Percentiles rank a stretch among this genome's conserved stretches.
Evolutionary conservation across 2,797 vertebrate genomes (phyloP).

Genomic region (Enteromius fasciolatus): DNA sequence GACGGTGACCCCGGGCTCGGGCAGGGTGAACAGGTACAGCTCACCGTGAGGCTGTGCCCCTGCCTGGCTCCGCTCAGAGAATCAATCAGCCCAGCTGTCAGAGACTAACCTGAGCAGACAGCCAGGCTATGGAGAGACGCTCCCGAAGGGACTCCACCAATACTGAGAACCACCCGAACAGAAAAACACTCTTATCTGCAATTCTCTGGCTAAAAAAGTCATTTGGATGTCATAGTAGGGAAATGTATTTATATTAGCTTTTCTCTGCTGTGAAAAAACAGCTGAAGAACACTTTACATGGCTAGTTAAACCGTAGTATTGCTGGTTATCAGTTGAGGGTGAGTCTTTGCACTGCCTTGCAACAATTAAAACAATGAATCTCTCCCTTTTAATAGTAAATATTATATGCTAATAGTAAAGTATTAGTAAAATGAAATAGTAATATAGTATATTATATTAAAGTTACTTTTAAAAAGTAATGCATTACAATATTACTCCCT

Average conservation of each 20-base stretch:
- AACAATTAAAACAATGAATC: neutral
- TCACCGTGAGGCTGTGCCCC: constrained; percentile 52
- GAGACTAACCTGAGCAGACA: constrained; percentile 58
- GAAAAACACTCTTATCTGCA: neutral
- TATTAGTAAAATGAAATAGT: no score
- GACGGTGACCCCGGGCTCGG: constrained; percentile 38
- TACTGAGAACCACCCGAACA: constrained; percentile 8
- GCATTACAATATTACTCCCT: no score
- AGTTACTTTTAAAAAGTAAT: no score
- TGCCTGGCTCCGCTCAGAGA: constrained; percentile 56
- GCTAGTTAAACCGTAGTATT: neutral
- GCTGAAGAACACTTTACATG: neutral
- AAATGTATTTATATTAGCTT: neutral
- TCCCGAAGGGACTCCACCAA: constrained; percentile 54
- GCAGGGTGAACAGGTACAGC: constrained; percentile 60
- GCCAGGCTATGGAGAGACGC: constrained; percentile 42
- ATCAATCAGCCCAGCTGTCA: constrained; percentile 63
- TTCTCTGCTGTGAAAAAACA: constrained; percentile 2
- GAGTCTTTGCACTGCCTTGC: neutral
- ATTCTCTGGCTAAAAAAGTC: neutral
- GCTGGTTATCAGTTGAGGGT: neutral
- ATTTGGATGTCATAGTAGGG: constrained; percentile 27
- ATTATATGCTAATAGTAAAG: neutral
- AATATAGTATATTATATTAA: no score
- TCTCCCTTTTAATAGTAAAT: neutral